phyloP scores from a whole-genome alignment of 2,888 invertebrate genomes.

The Meandrusa payeni region DNA sequence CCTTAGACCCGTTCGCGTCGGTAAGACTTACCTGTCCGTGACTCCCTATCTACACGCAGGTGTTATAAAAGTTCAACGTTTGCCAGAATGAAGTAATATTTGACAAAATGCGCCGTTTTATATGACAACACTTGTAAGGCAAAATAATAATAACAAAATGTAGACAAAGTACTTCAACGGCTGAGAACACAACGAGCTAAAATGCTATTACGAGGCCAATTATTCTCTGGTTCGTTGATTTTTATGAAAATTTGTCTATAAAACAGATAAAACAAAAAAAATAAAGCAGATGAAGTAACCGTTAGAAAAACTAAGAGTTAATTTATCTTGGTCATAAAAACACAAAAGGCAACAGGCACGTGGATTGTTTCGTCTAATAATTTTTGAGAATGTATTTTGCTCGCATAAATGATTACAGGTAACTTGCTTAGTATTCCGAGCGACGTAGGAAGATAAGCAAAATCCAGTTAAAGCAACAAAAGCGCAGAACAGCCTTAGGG shows the following conservation, averaged over 20 bases:
- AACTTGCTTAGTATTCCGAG: neutral
- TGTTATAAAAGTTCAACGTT: too few species aligned
- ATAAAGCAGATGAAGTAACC: neutral
- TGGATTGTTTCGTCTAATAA: neutral
- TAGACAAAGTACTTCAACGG: too few species aligned
- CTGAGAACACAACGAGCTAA: too few species aligned
- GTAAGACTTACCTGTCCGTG: too few species aligned
- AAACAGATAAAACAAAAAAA: conserved; percentile 3
- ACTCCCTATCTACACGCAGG: too few species aligned
- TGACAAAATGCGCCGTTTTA: too few species aligned
- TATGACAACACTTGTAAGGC: too few species aligned
- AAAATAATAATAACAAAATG: too few species aligned
- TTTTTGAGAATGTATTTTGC: conserved; percentile 4
- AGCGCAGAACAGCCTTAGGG: conserved; percentile 6
- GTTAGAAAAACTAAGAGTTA: conserved; percentile 4
- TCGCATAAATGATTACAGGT: conserved; percentile 10
- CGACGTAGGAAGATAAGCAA: conserved; percentile 4
- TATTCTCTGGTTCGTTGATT: conserved; percentile 12
- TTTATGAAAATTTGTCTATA: conserved; percentile 15
- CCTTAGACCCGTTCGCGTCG: too few species aligned
- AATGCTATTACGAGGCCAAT: neutral
- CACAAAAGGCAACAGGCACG: neutral
- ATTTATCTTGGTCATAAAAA: conserved; percentile 6
- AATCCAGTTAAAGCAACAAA: conserved; percentile 12
- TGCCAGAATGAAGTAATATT: too few species aligned